Evolutionary conservation across 2,888 invertebrate genomes (phyloP), one percentile per base, ranked within the genome.

Genomic region (Sicus ferrugineus): DNA sequence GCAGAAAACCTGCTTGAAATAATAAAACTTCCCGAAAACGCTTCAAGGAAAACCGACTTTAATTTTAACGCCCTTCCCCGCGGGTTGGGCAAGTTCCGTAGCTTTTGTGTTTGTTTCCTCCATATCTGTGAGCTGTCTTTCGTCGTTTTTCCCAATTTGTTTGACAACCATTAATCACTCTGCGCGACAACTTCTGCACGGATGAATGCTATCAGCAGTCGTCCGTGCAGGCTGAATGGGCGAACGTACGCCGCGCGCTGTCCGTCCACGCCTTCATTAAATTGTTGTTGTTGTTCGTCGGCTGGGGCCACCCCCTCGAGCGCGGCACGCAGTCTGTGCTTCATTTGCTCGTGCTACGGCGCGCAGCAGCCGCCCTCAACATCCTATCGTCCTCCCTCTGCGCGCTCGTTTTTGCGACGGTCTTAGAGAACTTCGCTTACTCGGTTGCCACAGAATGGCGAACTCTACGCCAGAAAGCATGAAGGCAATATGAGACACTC

Each of bases 81-180:
- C 31, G 38, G 61, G 21, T 38, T 54, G 23, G 16, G 54, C 54
- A 26, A 38, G 42, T 23, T 38, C 19, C 38, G 11, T 5, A 42
- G 26, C 4, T 38, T n/a, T 1, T 26, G 31, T 54, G 28, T 54
- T 50, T 66, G 42, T 38, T 42, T 58, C 34, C 54, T 54, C 34
- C 16, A 9, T 34, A 30, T 56, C 28, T 46, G 56, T 14, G 54
- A 11, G 11, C 26, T 48, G 64, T 21, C 64, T 50, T 64, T 16
- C 59, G 23, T 58, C 46, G 58, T 67, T 67, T 67, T 67, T 76
- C 74, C 76, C 78, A 79, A 80, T 80, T 80, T 80, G 79, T 80
- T 80, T 80, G 80, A 80, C 80, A 80, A 80, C 78, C 80, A 80
- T 80, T 80, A 80, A 80, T 80, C 80, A 80, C 80, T 77, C 77